Percentiles rank a stretch among this genome's conserved stretches.
These are phyloP conservation scores for Anabas testudineus DNA, from an alignment of 2,797 vertebrate genomes.

Conservation along the genomic window DNA sequence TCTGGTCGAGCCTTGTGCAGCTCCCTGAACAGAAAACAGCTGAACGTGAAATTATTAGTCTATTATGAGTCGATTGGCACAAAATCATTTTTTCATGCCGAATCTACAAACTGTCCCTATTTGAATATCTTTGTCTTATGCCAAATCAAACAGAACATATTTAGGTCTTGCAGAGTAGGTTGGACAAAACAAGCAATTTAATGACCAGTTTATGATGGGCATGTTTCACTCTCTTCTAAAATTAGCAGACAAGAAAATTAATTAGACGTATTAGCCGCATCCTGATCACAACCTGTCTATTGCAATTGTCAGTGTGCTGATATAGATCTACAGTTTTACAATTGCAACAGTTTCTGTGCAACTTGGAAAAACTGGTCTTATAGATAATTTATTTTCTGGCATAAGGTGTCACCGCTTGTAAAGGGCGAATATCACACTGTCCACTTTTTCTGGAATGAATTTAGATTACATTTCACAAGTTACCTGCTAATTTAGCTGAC, in stretches of 20 bases:
- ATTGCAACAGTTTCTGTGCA: neutral
- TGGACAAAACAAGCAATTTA: neutral
- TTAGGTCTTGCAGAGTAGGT: neutral
- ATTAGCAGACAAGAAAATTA: neutral
- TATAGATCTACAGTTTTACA: neutral
- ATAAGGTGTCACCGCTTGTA: neutral
- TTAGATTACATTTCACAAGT: slow-evolving; percentile 4
- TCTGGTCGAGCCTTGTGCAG: slow-evolving; percentile 1
- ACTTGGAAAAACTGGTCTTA: neutral
- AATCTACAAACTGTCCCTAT: neutral
- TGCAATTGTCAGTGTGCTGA: neutral
- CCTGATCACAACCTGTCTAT: neutral
- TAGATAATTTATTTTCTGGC: neutral
- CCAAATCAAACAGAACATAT: neutral
- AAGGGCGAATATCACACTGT: slow-evolving; percentile 2
- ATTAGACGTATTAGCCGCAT: neutral
- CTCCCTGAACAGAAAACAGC: slow-evolving; percentile 10
- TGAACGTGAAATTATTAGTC: neutral
- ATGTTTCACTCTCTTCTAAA: neutral
- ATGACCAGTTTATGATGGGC: neutral
- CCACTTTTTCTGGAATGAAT: slow-evolving; percentile 8
- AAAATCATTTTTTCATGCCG: neutral
- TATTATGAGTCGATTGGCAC: neutral
- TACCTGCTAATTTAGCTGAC: neutral
- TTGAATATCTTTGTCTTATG: neutral